phyloP scores from a whole-genome alignment of 2,888 invertebrate species.

The Lasius fuliginosus region DNA sequence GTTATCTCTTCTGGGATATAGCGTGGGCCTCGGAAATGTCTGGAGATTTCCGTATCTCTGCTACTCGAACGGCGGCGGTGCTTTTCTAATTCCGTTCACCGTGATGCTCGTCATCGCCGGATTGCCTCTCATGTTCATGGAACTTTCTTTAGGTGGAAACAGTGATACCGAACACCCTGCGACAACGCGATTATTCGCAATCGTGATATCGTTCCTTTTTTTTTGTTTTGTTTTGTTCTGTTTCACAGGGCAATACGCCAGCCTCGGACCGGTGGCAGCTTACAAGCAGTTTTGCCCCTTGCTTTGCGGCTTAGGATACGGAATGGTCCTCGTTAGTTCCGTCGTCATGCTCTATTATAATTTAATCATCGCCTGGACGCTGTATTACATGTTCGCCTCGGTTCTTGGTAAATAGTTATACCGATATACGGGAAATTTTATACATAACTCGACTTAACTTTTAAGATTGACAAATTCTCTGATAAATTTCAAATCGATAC shows the following conservation, averaged over 20 bases:
- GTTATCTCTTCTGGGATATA: slow-evolving; percentile 91
- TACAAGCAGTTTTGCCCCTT: slow-evolving; percentile 93
- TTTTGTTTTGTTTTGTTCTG: slow-evolving; percentile 24
- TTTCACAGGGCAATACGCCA: slow-evolving; percentile 91
- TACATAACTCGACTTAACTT: background rate
- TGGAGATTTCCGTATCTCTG: slow-evolving; percentile 93
- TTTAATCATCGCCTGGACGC: slow-evolving; percentile 92
- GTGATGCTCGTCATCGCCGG: slow-evolving; percentile 94
- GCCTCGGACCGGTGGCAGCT: slow-evolving; percentile 92
- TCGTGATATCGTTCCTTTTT: too few species aligned
- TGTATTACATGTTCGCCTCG: slow-evolving; percentile 92
- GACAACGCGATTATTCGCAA: background rate
- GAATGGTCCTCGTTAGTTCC: slow-evolving; percentile 92
- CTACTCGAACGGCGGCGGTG: slow-evolving; percentile 93
- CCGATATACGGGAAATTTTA: background rate
- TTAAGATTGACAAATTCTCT: background rate
- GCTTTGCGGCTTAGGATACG: slow-evolving; percentile 91
- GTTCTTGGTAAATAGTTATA: slow-evolving; percentile 87
- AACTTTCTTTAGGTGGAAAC: slow-evolving; percentile 90
- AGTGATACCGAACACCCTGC: background rate
- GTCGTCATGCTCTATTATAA: slow-evolving; percentile 93
- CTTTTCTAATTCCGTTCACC: slow-evolving; percentile 94
- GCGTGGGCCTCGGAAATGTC: slow-evolving; percentile 92
- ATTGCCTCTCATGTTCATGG: slow-evolving; percentile 94
- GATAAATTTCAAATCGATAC: background rate